Evolutionary conservation across 2,888 invertebrate genomes (phyloP).

Genomic region (Coelinius sp.): DNA sequence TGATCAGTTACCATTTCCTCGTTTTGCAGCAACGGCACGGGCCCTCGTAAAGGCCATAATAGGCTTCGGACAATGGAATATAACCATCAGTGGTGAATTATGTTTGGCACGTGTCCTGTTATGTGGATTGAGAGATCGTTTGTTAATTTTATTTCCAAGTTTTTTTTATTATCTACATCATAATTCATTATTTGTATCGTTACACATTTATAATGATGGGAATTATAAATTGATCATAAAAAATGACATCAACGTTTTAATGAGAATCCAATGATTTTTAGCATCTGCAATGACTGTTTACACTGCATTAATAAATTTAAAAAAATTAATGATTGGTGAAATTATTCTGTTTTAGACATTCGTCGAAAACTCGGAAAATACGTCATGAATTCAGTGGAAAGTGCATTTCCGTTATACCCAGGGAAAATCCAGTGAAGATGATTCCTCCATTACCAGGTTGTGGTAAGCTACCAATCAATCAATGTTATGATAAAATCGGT

Average conservation of each 20-base stretch:
- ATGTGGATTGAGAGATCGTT: constrained; percentile 52
- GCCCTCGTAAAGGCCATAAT: constrained; percentile 59
- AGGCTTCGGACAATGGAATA: constrained; percentile 63
- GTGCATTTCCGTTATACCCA: too few relatives aligned
- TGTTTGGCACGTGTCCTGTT: constrained; percentile 59
- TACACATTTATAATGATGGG: not conserved
- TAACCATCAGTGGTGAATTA: constrained; percentile 65
- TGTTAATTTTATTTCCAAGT: constrained; percentile 14
- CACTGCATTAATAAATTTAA: too few relatives aligned
- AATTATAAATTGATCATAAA: not conserved
- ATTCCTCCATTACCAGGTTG: not conserved
- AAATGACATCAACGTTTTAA: not conserved
- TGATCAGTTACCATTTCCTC: constrained; percentile 51
- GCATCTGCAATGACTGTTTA: not conserved
- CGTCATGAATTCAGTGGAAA: too few relatives aligned
- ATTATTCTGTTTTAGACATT: too few relatives aligned
- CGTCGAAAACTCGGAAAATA: too few relatives aligned
- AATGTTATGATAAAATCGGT: too few relatives aligned
- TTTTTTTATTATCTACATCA: constrained; percentile 9
- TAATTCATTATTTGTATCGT: not conserved
- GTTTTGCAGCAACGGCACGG: constrained; percentile 40
- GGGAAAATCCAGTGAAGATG: too few relatives aligned
- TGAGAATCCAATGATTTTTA: not conserved
- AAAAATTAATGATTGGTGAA: too few relatives aligned
- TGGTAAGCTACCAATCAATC: too few relatives aligned